Percentiles rank a stretch among this genome's conserved stretches.
Conservation (phyloP, 1,140 invertebrate species). For the Neoseiulus cucumeris region DNA sequence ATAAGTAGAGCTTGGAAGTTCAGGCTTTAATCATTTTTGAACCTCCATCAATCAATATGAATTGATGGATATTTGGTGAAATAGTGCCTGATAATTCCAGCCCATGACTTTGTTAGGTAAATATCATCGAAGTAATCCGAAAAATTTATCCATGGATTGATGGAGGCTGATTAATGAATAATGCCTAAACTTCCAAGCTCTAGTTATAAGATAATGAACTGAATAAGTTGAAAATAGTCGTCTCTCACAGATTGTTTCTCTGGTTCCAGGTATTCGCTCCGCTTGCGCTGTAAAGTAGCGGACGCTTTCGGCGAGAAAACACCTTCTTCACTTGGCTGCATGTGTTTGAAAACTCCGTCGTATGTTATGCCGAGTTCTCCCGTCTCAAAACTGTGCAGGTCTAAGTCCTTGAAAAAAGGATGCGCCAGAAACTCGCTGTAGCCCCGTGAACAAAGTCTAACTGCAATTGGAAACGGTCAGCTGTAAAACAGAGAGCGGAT, state of each 20-base stretch:
- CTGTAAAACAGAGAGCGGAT: too few relatives aligned
- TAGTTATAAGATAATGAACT: not conserved
- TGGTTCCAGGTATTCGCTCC: not conserved
- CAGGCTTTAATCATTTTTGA: too few relatives aligned
- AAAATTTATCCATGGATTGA: too few relatives aligned
- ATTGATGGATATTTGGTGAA: too few relatives aligned
- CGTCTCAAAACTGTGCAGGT: not conserved
- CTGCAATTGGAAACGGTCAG: not conserved
- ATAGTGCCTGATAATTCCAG: too few relatives aligned
- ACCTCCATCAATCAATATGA: too few relatives aligned
- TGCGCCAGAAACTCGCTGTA: conserved; percentile 4
- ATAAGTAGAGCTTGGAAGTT: too few relatives aligned
- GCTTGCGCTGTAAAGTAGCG: not conserved
- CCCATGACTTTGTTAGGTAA: too few relatives aligned
- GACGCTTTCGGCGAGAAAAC: not conserved
- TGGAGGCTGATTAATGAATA: too few relatives aligned
- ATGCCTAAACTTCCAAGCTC: too few relatives aligned
- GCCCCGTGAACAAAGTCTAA: not conserved
- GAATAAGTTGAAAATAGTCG: not conserved
- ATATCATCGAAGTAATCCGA: too few relatives aligned
- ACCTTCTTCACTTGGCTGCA: not conserved
- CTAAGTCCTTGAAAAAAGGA: not conserved
- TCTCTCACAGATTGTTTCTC: not conserved
- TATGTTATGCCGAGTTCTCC: not conserved
- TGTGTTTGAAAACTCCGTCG: not conserved